These are phyloP conservation scores for Drosophila ironensis DNA, from an alignment of 1,140 invertebrate species.

Conservation along the genomic window DNA sequence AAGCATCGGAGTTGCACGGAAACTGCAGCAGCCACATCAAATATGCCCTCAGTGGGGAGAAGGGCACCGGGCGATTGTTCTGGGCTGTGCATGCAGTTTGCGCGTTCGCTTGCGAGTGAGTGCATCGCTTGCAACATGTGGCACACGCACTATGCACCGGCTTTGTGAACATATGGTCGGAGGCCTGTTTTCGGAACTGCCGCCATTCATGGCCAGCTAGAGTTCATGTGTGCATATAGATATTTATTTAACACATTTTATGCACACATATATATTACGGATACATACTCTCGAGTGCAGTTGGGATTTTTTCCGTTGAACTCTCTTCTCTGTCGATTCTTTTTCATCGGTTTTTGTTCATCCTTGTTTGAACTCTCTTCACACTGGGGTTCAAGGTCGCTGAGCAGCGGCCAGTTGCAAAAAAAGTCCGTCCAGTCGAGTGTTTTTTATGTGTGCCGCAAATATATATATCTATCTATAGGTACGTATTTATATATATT, in stretches of 20 bases:
- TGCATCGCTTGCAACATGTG: conserved; percentile 67
- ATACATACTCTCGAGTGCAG: conserved; percentile 27
- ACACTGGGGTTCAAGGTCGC: conserved; percentile 71
- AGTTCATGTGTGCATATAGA: conserved; percentile 27
- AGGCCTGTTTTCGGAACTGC: conserved; percentile 33
- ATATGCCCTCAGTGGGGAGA: conserved; percentile 38
- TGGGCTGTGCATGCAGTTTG: conserved; percentile 53
- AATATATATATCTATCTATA: conserved; percentile 46
- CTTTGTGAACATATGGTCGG: conserved; percentile 58
- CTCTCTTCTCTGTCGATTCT: conserved; percentile 20
- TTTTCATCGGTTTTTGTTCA: conserved; percentile 61
- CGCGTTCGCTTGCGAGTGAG: conserved; percentile 30
- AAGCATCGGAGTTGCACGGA: background rate
- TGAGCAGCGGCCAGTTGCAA: conserved; percentile 41
- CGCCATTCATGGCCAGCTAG: conserved; percentile 28
- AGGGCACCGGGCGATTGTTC: conserved; percentile 13
- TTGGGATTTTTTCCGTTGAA: conserved; percentile 22
- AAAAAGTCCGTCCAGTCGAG: conserved; percentile 46
- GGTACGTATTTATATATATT: conserved; percentile 11
- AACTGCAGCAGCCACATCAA: conserved; percentile 32
- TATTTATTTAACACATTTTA: conserved; percentile 80
- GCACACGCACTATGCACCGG: conserved; percentile 69
- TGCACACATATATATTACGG: conserved; percentile 41
- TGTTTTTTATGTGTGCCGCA: conserved; percentile 32
- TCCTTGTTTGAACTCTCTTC: conserved; percentile 71